Conservation (phyloP, 2,888 invertebrate species). For the Philereme transversata region DNA sequence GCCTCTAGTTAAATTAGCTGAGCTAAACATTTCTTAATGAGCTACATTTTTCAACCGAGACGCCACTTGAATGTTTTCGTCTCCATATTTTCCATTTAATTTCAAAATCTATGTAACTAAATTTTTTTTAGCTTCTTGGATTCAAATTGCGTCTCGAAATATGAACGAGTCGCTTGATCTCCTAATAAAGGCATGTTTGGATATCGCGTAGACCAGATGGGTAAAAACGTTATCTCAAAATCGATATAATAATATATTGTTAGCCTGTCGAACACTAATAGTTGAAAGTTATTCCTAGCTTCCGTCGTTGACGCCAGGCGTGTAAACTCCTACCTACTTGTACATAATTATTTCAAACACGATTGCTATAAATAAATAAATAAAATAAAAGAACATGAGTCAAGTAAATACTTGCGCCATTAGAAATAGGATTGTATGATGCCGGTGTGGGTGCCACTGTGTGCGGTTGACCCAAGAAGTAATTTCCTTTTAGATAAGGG, state of each 20-base stretch:
- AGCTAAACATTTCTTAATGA: constrained; percentile 76
- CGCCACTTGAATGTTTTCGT: constrained; percentile 57
- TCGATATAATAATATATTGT: no score
- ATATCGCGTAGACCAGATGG: no score
- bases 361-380: no score
- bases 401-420: no score
- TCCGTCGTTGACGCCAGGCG: background rate
- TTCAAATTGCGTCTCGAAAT: background rate
- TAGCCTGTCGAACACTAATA: no score
- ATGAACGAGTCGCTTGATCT: background rate
- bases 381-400: no score
- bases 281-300: background rate
- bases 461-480: constrained; percentile 63
- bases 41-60: constrained; percentile 69
- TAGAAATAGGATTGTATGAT: background rate
- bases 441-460: constrained; percentile 55
- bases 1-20: constrained; percentile 74
- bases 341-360: background rate
- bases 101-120: constrained; percentile 36
- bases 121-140: constrained; percentile 3
- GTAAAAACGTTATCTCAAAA: no score
- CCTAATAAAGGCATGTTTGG: background rate
- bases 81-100: constrained; percentile 55
- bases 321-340: background rate
- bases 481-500: constrained; percentile 74